Percentiles rank a stretch among this genome's conserved stretches.
Evolutionary conservation across 2,888 invertebrate species (phyloP).

Genomic region (Megalurothrips usitatus): DNA sequence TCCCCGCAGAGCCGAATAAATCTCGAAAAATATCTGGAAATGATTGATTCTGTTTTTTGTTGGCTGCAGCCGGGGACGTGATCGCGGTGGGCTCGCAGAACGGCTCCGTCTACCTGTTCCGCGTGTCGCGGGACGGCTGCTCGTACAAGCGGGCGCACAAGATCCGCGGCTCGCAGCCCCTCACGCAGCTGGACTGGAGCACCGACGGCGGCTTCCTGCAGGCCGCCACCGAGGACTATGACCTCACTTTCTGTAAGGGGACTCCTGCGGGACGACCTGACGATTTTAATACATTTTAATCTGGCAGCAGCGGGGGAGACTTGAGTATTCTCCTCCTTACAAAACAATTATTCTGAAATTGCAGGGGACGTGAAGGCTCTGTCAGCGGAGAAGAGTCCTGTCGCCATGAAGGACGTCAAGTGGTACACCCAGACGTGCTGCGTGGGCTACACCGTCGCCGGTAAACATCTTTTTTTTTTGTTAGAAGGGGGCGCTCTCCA

Average conservation of each 20-base stretch:
- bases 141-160: conserved; percentile 86
- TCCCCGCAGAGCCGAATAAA: background rate
- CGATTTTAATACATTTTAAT: no score
- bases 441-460: conserved; percentile 80
- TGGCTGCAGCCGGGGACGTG: conserved; percentile 71
- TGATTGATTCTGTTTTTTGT: background rate
- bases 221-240: conserved; percentile 85
- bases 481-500: background rate
- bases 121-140: conserved; percentile 82
- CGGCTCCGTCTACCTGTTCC: conserved; percentile 75
- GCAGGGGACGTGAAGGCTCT: conserved; percentile 85
- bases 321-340: no score
- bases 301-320: no score
- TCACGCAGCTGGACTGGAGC: conserved; percentile 88
- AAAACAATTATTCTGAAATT: conserved; percentile 39
- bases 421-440: conserved; percentile 85
- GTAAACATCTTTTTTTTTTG: no score
- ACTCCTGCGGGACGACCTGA: no score
- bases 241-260: conserved; percentile 76
- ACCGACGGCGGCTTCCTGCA: conserved; percentile 82
- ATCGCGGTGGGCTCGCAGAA: conserved; percentile 89
- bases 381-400: conserved; percentile 80
- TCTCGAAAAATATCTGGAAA: no score
- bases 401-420: conserved; percentile 86
- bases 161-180: conserved; percentile 77